Base-by-base conservation (phyloP, 1,140 invertebrate species). In the Cherax destructor region DNA sequence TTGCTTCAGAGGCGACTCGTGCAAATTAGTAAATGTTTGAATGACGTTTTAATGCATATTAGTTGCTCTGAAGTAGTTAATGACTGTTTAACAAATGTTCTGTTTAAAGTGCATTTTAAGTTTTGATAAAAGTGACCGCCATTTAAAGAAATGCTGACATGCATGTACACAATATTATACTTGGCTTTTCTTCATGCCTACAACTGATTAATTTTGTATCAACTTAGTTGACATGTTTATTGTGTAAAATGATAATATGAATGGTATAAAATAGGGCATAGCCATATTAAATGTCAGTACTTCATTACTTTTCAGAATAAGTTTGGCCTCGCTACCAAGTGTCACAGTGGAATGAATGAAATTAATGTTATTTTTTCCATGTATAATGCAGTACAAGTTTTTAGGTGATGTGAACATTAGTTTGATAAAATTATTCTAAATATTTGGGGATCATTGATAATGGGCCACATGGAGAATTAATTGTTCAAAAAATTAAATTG, bases 1-100 rank as follows among this genome's bases (percentile, higher is more conserved):
- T 91, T 91, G 89, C 89, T 84, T 91, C 52, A 77, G 89, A 80
- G 89, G 89, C 83, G 69, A 85, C 89, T 86, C 65, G 81, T 91
- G 89, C 89, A 91, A 85, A 91, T 78, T 91, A 56, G 52, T 85
- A 85, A 41, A 79, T 69, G 77, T 91, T 65, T 85, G 76, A 77
- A 83, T 91, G 87, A 89, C 79, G 76, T 76, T 56, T 83, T 83
- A 72, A 83, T 89, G 87, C 79, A 69, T 65, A 89, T 89, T 89
- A 89, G 80, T 89, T 89, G 81, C 87, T 83, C 87, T 83, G 87
- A 83, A 83, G 87, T 76, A 89, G 87, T 89, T 83, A 59, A 89
- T 83, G 87, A 89, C 59, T 89, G 86, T 86, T 88, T 88, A 81
- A 88, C 61, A 72, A 77, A 90, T 90, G 83, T 91, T 85, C 61